These are phyloP conservation scores for Latheticus oryzae DNA, from an alignment of 2,888 invertebrate species.

Conservation along the genomic window DNA sequence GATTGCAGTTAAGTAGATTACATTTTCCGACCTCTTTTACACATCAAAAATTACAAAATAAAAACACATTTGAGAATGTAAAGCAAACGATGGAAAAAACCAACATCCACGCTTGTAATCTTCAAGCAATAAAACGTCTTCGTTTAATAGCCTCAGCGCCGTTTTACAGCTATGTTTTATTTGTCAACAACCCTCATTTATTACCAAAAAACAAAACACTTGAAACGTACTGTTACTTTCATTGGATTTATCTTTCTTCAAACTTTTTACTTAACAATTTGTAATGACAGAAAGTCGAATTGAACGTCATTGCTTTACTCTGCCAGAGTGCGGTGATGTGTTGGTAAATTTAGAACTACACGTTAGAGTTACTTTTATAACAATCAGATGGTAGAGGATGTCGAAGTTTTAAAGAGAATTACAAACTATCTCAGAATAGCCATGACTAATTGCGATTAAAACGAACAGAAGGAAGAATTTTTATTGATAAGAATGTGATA, in stretches of 20 bases:
- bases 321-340: slow-evolving; percentile 9
- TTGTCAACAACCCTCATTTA: slow-evolving; percentile 10
- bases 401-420: slow-evolving; percentile 26
- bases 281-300: no score
- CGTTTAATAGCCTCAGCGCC: slow-evolving; percentile 3
- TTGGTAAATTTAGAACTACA: slow-evolving; percentile 45
- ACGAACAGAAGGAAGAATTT: slow-evolving; percentile 8
- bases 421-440: slow-evolving; percentile 33
- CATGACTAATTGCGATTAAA: slow-evolving; percentile 25
- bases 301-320: no score
- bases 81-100: slow-evolving; percentile 5
- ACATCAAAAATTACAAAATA: slow-evolving; percentile 1
- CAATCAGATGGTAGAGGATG: slow-evolving; percentile 40
- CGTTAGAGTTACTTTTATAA: slow-evolving; percentile 39
- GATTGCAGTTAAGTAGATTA: slow-evolving; percentile 16
- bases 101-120: slow-evolving; percentile 9
- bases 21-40: background rate
- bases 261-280: no score
- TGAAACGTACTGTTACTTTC: no score
- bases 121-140: slow-evolving; percentile 7
- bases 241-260: no score
- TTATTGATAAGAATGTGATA: no score
- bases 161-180: slow-evolving; percentile 21
- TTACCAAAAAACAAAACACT: slow-evolving; percentile 2
- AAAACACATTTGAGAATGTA: slow-evolving; percentile 7